Conservation (phyloP, 2,888 invertebrate genomes). For the Eupelmus urozonus region DNA sequence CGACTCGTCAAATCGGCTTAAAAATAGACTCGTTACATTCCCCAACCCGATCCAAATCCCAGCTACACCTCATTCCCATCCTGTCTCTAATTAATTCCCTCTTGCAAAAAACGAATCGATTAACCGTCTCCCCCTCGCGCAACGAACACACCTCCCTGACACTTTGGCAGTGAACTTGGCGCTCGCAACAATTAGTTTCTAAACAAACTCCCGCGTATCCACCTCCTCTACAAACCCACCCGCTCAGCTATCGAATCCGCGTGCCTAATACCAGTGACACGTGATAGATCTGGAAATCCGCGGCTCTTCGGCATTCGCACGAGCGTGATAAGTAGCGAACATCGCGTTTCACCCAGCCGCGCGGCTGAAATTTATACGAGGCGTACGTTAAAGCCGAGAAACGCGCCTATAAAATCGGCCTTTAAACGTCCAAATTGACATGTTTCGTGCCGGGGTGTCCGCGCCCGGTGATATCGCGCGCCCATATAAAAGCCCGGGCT, state of each 20-base stretch:
- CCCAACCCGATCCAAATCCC: background rate
- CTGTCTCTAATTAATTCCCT: background rate
- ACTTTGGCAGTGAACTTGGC: constrained; percentile 55
- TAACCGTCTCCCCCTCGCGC: background rate
- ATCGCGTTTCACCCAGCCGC: constrained; percentile 27
- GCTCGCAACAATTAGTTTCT: background rate
- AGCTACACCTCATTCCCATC: background rate
- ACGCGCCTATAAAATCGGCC: constrained; percentile 63
- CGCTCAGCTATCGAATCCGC: no score
- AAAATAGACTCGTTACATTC: background rate
- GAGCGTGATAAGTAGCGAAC: constrained; percentile 10
- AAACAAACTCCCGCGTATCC: no score
- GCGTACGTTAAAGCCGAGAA: background rate
- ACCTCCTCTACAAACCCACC: no score
- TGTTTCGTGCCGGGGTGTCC: constrained; percentile 65
- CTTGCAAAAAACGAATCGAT: no score
- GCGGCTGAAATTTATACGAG: background rate
- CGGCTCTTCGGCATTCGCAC: no score
- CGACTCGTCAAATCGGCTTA: no score
- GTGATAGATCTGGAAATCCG: no score
- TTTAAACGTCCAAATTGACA: constrained; percentile 69
- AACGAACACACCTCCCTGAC: constrained; percentile 12
- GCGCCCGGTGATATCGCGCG: constrained; percentile 45
- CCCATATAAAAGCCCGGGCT: constrained; percentile 57
- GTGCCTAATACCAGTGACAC: no score